These are phyloP conservation scores for Amphiprion clarkii DNA, from an alignment of 2,797 vertebrate genomes.

Conservation along the genomic window DNA sequence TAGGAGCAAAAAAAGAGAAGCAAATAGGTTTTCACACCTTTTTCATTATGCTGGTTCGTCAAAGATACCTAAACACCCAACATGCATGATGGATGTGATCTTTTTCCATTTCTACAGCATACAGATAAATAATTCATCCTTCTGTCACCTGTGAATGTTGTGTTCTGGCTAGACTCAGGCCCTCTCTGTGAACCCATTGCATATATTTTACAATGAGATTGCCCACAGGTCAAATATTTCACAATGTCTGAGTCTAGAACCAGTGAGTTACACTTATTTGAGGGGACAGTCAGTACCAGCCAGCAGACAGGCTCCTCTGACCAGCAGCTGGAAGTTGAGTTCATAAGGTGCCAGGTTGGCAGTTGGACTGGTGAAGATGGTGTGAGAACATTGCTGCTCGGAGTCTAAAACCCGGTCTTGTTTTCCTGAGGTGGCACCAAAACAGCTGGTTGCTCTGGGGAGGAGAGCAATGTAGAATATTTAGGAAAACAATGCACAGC, in stretches of 20 bases:
- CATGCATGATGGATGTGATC: background rate
- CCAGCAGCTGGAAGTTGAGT: slow-evolving; percentile 95
- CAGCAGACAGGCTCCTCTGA: slow-evolving; percentile 95
- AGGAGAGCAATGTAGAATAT: slow-evolving; percentile 13
- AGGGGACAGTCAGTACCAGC: slow-evolving; percentile 85
- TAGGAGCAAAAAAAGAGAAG: background rate
- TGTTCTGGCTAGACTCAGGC: background rate
- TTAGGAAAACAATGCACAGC: too few relatives aligned
- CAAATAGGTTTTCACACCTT: background rate
- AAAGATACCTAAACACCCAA: background rate
- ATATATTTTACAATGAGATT: slow-evolving; percentile 14
- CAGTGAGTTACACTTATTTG: slow-evolving; percentile 37
- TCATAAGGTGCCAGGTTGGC: slow-evolving; percentile 92
- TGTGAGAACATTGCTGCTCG: slow-evolving; percentile 81
- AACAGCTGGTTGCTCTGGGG: slow-evolving; percentile 93
- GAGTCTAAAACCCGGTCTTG: slow-evolving; percentile 75
- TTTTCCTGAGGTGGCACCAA: slow-evolving; percentile 85
- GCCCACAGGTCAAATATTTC: slow-evolving; percentile 13
- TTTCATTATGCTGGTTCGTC: background rate
- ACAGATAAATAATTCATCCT: background rate
- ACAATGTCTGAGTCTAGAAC: slow-evolving; percentile 14
- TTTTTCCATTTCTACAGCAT: background rate
- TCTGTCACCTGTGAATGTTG: background rate
- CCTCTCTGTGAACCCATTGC: slow-evolving; percentile 6
- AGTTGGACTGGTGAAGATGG: slow-evolving; percentile 89